Percentiles rank a stretch among this genome's conserved stretches.
Evolutionary conservation across 1,140 invertebrate genomes (phyloP).

Genomic region (Drosophila elegans): DNA sequence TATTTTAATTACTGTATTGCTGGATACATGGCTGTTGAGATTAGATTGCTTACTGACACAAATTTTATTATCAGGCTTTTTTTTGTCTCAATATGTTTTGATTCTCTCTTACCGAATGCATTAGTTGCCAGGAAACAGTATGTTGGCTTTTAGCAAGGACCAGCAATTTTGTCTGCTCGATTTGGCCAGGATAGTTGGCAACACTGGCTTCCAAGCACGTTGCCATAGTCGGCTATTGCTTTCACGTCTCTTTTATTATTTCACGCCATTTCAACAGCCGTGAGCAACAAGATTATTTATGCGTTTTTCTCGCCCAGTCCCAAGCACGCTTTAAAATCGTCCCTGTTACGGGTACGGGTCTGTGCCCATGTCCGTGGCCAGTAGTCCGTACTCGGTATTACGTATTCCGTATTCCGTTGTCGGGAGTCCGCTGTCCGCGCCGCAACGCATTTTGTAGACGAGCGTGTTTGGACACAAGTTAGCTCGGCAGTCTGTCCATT

Average conservation of each 20-base stretch:
- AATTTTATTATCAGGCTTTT: no score
- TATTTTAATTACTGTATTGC: no score
- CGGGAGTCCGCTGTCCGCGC: conserved; percentile 6
- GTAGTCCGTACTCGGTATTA: neutral
- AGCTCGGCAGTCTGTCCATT: conserved; percentile 51
- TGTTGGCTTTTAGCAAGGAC: neutral
- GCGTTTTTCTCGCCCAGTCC: conserved; percentile 69
- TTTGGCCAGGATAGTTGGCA: conserved; percentile 9
- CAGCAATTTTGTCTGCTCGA: neutral
- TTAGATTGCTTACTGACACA: no score
- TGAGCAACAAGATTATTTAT: conserved; percentile 84
- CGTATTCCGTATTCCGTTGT: neutral
- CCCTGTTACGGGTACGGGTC: conserved; percentile 19
- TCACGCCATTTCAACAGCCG: conserved; percentile 84
- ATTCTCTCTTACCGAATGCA: no score
- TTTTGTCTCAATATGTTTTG: neutral
- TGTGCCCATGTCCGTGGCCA: conserved; percentile 1
- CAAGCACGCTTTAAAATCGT: conserved; percentile 75
- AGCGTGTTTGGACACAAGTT: conserved; percentile 76
- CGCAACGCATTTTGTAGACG: conserved; percentile 71
- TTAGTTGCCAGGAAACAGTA: neutral
- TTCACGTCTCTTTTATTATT: conserved; percentile 82
- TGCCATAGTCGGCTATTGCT: conserved; percentile 62
- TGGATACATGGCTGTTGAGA: no score
- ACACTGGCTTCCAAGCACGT: conserved; percentile 4